phyloP scores from a whole-genome alignment of 2,888 invertebrate genomes.

The Dolichomitus sp. region DNA sequence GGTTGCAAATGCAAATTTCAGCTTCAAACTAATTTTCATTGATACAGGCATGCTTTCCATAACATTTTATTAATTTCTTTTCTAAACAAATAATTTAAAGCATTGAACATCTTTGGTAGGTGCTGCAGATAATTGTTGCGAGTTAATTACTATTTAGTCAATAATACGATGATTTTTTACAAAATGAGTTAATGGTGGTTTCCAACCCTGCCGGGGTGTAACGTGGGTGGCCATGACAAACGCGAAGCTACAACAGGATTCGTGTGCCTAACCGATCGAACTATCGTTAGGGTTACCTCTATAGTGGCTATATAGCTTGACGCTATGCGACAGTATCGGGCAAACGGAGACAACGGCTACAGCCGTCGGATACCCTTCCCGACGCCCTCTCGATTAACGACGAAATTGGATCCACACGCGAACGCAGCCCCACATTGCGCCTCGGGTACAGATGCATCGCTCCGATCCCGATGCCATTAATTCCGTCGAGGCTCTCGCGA shows the following conservation, averaged over 20 bases:
- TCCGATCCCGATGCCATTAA: constrained; percentile 78
- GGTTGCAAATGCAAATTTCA: not conserved
- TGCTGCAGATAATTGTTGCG: too few relatives aligned
- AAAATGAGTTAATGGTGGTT: not conserved
- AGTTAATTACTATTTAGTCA: too few relatives aligned
- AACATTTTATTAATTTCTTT: too few relatives aligned
- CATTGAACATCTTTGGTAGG: too few relatives aligned
- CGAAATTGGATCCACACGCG: constrained; percentile 76
- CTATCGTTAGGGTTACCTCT: constrained; percentile 33
- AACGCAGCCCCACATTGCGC: constrained; percentile 61
- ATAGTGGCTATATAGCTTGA: not conserved
- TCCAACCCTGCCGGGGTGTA: not conserved
- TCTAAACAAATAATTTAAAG: too few relatives aligned
- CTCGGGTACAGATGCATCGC: constrained; percentile 79
- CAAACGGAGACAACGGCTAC: constrained; percentile 49
- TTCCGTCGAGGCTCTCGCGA: constrained; percentile 76
- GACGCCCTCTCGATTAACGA: constrained; percentile 79
- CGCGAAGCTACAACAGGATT: constrained; percentile 13
- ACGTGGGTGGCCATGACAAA: constrained; percentile 10
- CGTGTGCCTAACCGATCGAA: constrained; percentile 24
- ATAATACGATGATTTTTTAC: too few relatives aligned
- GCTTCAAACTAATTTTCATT: not conserved
- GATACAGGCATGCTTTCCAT: not conserved
- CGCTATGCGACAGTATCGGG: constrained; percentile 22
- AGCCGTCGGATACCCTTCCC: constrained; percentile 63